Conservation (phyloP, 2,888 invertebrate species). For the Diogma glabrata region DNA sequence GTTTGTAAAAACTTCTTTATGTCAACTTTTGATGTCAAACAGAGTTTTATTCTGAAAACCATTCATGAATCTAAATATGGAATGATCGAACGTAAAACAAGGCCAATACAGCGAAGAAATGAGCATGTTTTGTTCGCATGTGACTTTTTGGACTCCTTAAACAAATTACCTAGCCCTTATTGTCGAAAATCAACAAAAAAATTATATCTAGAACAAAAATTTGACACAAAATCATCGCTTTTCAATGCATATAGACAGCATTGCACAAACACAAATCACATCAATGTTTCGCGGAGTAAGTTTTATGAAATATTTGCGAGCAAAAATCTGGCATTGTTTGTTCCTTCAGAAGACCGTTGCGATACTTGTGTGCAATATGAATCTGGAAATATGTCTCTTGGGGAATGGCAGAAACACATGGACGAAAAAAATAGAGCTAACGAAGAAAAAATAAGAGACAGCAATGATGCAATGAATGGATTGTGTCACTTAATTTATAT, state of each 20-base stretch:
- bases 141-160: not conserved
- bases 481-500: not conserved
- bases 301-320: not conserved
- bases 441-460: not conserved
- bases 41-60: not conserved
- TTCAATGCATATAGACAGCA: not conserved
- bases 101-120: not conserved
- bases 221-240: not conserved
- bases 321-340: conserved; percentile 1
- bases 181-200: not conserved
- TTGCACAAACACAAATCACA: not conserved
- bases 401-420: not conserved
- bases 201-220: not conserved
- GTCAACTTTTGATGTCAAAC: not conserved
- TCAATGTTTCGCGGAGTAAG: not conserved
- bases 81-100: not conserved
- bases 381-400: not conserved
- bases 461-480: not conserved
- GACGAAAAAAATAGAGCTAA: not conserved
- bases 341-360: not conserved
- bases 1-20: not conserved
- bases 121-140: not conserved
- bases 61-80: not conserved
- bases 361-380: not conserved
- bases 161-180: not conserved